phyloP scores from a whole-genome alignment of 2,797 vertebrate species.

The Notolepis coatsorum region DNA sequence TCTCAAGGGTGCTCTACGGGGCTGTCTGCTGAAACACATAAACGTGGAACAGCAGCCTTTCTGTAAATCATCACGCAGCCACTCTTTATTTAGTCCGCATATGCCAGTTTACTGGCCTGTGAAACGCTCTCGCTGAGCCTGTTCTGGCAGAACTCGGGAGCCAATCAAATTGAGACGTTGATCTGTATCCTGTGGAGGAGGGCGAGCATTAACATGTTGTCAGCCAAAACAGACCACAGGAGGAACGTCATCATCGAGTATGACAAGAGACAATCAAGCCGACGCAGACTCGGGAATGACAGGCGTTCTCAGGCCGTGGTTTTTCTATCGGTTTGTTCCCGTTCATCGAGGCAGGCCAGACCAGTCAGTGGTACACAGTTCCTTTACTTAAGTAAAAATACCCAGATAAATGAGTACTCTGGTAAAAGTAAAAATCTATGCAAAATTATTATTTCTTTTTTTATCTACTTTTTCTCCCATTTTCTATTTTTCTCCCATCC shows the following conservation, averaged over 20 bases:
- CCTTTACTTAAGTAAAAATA: too few relatives aligned
- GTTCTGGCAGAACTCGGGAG: conserved; percentile 73
- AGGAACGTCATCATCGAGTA: conserved; percentile 72
- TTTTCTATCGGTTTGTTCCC: conserved; percentile 28
- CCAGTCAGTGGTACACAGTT: too few relatives aligned
- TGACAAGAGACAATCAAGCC: conserved; percentile 77
- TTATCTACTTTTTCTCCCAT: too few relatives aligned
- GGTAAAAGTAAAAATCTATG: too few relatives aligned
- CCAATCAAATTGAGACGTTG: conserved; percentile 76
- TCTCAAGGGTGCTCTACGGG: conserved; percentile 66
- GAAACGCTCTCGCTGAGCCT: conserved; percentile 79
- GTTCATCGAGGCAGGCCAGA: conserved; percentile 20
- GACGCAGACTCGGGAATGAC: conserved; percentile 59
- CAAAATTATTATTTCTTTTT: too few relatives aligned
- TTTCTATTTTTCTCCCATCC: too few relatives aligned
- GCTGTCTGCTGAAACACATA: conserved; percentile 79
- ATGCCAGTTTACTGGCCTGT: conserved; percentile 82
- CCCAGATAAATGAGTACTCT: too few relatives aligned
- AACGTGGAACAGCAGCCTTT: conserved; percentile 79
- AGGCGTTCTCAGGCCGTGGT: conserved; percentile 32
- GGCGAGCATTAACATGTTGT: conserved; percentile 20
- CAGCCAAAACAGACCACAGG: conserved; percentile 62
- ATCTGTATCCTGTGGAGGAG: conserved; percentile 56
- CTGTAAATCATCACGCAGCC: conserved; percentile 82
- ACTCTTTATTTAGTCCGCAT: conserved; percentile 83